These are phyloP conservation scores for Atherinosoma microstoma DNA, from an alignment of 2,797 vertebrate genomes.

Conservation along the genomic window DNA sequence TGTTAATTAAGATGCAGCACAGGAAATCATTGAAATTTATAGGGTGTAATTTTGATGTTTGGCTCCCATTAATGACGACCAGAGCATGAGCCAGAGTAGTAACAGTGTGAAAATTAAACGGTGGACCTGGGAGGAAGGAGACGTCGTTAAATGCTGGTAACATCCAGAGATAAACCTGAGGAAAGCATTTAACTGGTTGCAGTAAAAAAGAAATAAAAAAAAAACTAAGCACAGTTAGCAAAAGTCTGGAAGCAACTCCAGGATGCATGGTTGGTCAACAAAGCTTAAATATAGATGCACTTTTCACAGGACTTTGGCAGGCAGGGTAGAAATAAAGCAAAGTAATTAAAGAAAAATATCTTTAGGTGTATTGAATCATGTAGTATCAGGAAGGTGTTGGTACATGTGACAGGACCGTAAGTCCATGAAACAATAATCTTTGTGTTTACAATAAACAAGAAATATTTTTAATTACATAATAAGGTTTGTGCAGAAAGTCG, in stretches of 20 bases:
- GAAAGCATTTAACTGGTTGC: constrained; percentile 52
- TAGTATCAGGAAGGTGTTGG: not conserved
- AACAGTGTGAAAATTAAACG: constrained; percentile 58
- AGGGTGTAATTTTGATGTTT: constrained; percentile 69
- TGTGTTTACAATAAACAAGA: no score
- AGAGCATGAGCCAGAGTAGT: constrained; percentile 45
- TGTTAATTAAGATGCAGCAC: constrained; percentile 44
- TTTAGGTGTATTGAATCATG: not conserved
- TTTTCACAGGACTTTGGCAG: constrained; percentile 41
- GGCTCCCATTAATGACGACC: constrained; percentile 50
- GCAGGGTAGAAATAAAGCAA: constrained; percentile 22
- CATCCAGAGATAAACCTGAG: constrained; percentile 56
- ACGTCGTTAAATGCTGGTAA: constrained; percentile 68
- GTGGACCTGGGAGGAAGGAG: constrained; percentile 53
- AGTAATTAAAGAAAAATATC: constrained; percentile 33
- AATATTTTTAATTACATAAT: not conserved
- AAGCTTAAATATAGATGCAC: constrained; percentile 50
- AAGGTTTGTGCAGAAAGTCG: no score
- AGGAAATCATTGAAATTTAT: constrained; percentile 65
- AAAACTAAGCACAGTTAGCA: constrained; percentile 67
- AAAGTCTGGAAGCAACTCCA: constrained; percentile 45
- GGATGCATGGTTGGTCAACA: constrained; percentile 62
- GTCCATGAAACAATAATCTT: not conserved
- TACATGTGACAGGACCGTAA: not conserved
- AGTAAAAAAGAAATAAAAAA: constrained; percentile 57